Conservation (phyloP, 2,113 vertebrate species). For the Daboia siamensis region DNA sequence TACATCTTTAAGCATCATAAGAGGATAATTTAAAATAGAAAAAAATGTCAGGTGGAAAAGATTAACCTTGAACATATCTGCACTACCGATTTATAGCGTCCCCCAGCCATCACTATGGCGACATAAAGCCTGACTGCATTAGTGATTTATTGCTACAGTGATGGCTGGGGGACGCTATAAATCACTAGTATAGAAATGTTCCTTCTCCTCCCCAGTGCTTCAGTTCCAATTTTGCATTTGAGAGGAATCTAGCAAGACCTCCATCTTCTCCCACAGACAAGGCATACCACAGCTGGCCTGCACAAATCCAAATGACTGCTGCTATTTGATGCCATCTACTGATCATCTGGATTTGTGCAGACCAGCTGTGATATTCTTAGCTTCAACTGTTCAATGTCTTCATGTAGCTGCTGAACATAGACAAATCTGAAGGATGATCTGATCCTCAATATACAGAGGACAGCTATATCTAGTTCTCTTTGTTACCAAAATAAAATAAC, state of each 20-base stretch:
- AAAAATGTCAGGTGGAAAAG: background rate
- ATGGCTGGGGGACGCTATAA: background rate
- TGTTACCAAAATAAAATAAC: background rate
- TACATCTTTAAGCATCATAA: background rate
- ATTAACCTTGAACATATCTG: background rate
- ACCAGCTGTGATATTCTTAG: background rate
- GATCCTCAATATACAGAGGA: background rate
- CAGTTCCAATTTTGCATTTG: background rate
- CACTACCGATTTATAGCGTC: background rate
- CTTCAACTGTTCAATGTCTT: background rate
- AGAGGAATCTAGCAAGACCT: background rate
- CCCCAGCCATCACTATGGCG: background rate
- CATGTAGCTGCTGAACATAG: background rate
- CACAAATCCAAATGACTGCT: background rate
- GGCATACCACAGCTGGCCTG: background rate
- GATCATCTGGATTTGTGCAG: background rate
- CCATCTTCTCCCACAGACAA: background rate
- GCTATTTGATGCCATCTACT: background rate
- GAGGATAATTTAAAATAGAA: background rate
- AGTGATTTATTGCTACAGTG: background rate
- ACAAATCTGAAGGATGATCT: background rate
- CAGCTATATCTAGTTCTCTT: background rate
- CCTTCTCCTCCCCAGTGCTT: background rate
- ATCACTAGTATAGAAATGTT: background rate
- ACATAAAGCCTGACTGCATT: background rate